Base-by-base conservation (phyloP, 2,113 vertebrate genomes). In the Monarcha castaneiventris region DNA sequence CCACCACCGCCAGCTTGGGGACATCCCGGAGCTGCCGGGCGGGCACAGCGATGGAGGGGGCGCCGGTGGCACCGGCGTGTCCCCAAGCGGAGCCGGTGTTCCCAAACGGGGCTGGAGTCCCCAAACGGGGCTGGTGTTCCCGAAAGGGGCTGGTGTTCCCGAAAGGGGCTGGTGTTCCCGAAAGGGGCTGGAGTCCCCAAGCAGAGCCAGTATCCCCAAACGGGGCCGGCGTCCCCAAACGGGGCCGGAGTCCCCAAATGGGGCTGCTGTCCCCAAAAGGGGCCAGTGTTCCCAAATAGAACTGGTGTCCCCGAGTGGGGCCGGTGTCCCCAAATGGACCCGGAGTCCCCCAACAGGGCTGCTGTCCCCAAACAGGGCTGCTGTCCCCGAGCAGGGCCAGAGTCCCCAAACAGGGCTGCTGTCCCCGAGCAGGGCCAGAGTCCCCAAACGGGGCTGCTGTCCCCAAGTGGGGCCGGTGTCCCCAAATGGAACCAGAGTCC, bases 1-100 rank as follows among this genome's bases (percentile, higher is more conserved):
- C 32, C 59, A 0, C 35, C 59, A 0, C 25, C n/a, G 6, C 37
- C 25, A 10, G n/a, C 71, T 4, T 5, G 48, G 26, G 30, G 16
- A 49, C 52, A 33, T 29, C 68, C 3, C 55, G 23, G n/a, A 16
- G 52, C 41, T 9, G 27, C 13, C 29, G 30, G 30, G 44, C 4
- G 75, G 35, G 35, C 16, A 5, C 58, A 3, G 49, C 39, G 61
- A 1, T 3, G 48, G 59, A 19, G 30, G 27, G 56, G 41, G 18
- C 27, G 9, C 11, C 7, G 59, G 49, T 18, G 49, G n/a, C n/a
- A n/a, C n/a, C n/a, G n/a, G n/a, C n/a, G n/a, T 25, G 73, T 48
- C 46, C 46, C 46, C 46, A 3, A 13, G 11, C 46, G 11, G 46
- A 11, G 25, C 25, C 8, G 48, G 48, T 49, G 48, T 15, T 25